These are phyloP conservation scores for Crambe crambe DNA, from an alignment of 37 sponge, comb jelly and placozoan genomes.

Conservation along the genomic window DNA sequence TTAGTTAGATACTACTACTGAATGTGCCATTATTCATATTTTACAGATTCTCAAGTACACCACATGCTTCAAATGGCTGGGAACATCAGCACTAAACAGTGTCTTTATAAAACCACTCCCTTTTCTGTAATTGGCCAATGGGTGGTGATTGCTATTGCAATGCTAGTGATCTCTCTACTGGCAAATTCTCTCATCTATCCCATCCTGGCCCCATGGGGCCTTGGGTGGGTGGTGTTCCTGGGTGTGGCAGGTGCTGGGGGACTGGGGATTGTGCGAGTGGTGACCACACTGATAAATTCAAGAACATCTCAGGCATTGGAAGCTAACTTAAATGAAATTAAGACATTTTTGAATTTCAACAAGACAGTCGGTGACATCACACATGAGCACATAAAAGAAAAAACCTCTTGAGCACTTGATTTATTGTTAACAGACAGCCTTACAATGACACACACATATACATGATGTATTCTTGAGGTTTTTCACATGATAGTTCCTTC, in stretches of 20 bases:
- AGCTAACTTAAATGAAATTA: not conserved
- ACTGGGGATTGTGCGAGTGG: not conserved
- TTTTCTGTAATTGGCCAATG: not conserved
- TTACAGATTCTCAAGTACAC: not conserved
- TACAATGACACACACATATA: too few species aligned
- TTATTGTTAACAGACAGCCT: too few species aligned
- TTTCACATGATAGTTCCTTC: too few species aligned
- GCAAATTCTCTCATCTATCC: not conserved
- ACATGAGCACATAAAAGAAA: too few species aligned
- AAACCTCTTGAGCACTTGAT: too few species aligned
- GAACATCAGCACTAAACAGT: not conserved
- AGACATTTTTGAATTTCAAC: not conserved
- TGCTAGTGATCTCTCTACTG: not conserved
- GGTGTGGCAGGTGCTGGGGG: not conserved
- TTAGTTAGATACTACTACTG: too few species aligned
- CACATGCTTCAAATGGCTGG: not conserved
- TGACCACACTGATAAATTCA: not conserved
- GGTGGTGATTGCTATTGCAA: not conserved
- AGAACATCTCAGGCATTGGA: not conserved
- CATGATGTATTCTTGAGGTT: too few species aligned
- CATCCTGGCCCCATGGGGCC: not conserved
- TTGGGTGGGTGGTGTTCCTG: not conserved
- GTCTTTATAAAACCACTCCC: not conserved
- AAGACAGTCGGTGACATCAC: too few species aligned
- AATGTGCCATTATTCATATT: too few species aligned